These are phyloP conservation scores for Aspiorhynchus laticeps DNA, from an alignment of 2,113 vertebrate genomes.

Conservation along the genomic window DNA sequence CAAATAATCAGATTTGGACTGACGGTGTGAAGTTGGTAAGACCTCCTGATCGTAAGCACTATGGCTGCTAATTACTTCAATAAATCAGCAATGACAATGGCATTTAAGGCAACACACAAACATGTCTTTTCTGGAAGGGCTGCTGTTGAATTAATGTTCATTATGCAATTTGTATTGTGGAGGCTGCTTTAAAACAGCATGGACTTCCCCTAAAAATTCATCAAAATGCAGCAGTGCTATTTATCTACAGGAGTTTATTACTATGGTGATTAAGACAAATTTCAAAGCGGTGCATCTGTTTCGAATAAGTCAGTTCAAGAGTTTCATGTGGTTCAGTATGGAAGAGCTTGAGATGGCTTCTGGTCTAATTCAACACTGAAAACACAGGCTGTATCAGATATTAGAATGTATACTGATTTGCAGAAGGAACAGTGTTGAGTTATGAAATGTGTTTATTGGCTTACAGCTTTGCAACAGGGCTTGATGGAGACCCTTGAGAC, in stretches of 20 bases:
- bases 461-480: neutral
- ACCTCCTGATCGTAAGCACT: neutral
- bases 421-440: neutral
- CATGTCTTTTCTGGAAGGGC: neutral
- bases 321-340: constrained; percentile 5
- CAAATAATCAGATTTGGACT: too few species aligned
- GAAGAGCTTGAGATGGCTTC: neutral
- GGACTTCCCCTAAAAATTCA: neutral
- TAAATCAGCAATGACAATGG: neutral
- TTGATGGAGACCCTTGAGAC: neutral
- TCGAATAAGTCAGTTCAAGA: neutral
- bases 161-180: neutral
- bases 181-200: neutral
- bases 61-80: neutral
- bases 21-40: too few species aligned
- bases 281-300: constrained; percentile 24
- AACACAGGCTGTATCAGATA: neutral
- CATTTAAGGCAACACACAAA: neutral
- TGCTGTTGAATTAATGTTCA: neutral
- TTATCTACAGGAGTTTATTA: constrained; percentile 9
- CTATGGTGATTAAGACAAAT: neutral
- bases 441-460: constrained; percentile 15
- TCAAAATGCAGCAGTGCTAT: neutral
- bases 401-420: neutral
- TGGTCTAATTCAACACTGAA: neutral